Percentiles rank a stretch among this genome's conserved stretches.
Conservation (phyloP, 1,140 invertebrate genomes). For the Papilio helenus region DNA sequence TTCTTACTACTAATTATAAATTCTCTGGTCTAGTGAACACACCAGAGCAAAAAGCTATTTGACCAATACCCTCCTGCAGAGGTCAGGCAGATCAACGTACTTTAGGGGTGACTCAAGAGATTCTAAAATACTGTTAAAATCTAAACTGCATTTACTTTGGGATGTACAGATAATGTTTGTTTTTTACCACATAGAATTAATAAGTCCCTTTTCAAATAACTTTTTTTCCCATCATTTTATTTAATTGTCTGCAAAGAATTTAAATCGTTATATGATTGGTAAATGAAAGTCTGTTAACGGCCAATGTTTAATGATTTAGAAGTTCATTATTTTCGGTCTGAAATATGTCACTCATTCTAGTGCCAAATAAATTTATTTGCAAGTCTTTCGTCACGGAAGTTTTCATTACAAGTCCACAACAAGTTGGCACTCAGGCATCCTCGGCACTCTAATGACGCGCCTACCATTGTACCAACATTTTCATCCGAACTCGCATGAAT, state of each 20-base stretch:
- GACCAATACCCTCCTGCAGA: conserved; percentile 12
- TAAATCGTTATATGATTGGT: too few relatives aligned
- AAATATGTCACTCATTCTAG: too few relatives aligned
- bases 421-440: conserved; percentile 62
- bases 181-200: not conserved
- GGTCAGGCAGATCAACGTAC: conserved; percentile 2
- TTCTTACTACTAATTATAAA: conserved; percentile 1
- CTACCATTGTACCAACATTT: conserved; percentile 62
- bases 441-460: conserved; percentile 58
- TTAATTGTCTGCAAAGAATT: too few relatives aligned
- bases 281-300: not conserved
- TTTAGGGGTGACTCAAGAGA: conserved; percentile 3
- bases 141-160: not conserved
- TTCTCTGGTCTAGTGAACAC: conserved; percentile 12
- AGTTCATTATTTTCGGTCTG: not conserved
- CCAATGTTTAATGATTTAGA: not conserved
- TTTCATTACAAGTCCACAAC: conserved; percentile 37
- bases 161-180: not conserved
- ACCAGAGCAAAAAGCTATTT: not conserved
- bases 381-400: conserved; percentile 5
- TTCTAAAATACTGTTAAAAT: not conserved
- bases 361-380: not conserved
- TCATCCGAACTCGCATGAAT: conserved; percentile 59
- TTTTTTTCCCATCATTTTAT: too few relatives aligned
- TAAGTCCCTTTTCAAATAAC: too few relatives aligned